These are phyloP conservation scores for Trichogramma pretiosum DNA, from an alignment of 1,140 invertebrate genomes.

Conservation along the genomic window DNA sequence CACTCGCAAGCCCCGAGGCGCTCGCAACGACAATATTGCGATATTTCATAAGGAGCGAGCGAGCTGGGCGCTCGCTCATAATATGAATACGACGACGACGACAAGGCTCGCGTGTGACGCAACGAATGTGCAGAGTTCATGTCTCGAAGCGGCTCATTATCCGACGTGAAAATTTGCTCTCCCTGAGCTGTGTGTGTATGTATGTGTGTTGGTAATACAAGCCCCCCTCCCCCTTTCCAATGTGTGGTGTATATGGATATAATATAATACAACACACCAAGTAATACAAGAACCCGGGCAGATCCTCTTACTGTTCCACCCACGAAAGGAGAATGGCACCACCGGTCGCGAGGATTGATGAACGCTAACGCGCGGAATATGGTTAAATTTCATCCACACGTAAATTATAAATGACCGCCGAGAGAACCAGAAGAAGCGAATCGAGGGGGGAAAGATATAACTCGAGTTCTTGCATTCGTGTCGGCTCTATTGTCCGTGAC, in stretches of 20 bases:
- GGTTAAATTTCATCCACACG: conserved; percentile 11
- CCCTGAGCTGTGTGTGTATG: too few species aligned
- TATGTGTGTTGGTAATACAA: too few species aligned
- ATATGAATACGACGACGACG: background rate
- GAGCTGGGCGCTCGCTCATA: background rate
- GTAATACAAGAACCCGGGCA: too few species aligned
- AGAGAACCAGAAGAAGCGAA: background rate
- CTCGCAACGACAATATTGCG: background rate
- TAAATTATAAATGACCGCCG: conserved; percentile 9
- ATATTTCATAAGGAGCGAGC: conserved; percentile 2
- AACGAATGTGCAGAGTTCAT: background rate
- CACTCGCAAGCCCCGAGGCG: background rate
- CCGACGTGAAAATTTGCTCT: background rate
- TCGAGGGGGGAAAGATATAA: too few species aligned
- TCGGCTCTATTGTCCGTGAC: background rate
- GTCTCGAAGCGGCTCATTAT: conserved; percentile 13
- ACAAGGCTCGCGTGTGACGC: background rate
- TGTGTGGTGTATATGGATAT: too few species aligned
- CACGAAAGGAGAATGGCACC: background rate
- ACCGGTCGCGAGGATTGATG: too few species aligned
- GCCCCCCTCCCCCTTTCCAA: too few species aligned
- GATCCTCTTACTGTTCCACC: too few species aligned
- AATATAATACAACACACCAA: too few species aligned
- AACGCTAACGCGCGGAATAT: conserved; percentile 7
- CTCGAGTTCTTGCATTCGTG: background rate